phyloP scores from a whole-genome alignment of 2,888 invertebrate species.

The Colostygia pectinataria region DNA sequence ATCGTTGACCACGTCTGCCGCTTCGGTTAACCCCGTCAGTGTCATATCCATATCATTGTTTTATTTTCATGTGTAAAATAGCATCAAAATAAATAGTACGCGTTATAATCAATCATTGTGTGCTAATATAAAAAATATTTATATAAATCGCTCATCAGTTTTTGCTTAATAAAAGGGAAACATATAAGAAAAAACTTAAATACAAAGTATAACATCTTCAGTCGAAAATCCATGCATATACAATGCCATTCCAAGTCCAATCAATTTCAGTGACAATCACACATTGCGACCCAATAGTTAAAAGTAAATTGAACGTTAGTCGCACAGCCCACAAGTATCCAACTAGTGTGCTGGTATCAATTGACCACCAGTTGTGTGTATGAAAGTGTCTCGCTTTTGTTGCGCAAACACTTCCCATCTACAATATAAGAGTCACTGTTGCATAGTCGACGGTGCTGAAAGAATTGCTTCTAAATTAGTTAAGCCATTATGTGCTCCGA shows the following conservation, averaged over 20 bases:
- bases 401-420: conserved; percentile 9
- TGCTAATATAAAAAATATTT: too few relatives aligned
- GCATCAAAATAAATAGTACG: not conserved
- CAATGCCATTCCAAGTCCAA: too few relatives aligned
- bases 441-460: not conserved
- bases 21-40: conserved; percentile 37
- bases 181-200: too few relatives aligned
- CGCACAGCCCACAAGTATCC: not conserved
- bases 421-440: conserved; percentile 1
- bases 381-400: conserved; percentile 11
- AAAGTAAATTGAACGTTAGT: conserved; percentile 13
- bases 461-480: conserved; percentile 1
- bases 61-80: conserved; percentile 24
- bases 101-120: too few relatives aligned
- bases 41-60: conserved; percentile 30
- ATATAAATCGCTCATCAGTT: too few relatives aligned
- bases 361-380: conserved; percentile 3
- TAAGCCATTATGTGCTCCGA: conserved; percentile 6
- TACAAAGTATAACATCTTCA: too few relatives aligned
- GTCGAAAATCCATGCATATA: too few relatives aligned
- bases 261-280: conserved; percentile 11
- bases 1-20: conserved; percentile 52
- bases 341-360: not conserved
- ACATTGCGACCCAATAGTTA: conserved; percentile 11
- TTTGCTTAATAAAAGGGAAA: too few relatives aligned